A percentile compares a stretch with the other conserved stretches of the same genome.
Conservation (phyloP, 2,797 vertebrate genomes). For the Acanthurus lineatus region DNA sequence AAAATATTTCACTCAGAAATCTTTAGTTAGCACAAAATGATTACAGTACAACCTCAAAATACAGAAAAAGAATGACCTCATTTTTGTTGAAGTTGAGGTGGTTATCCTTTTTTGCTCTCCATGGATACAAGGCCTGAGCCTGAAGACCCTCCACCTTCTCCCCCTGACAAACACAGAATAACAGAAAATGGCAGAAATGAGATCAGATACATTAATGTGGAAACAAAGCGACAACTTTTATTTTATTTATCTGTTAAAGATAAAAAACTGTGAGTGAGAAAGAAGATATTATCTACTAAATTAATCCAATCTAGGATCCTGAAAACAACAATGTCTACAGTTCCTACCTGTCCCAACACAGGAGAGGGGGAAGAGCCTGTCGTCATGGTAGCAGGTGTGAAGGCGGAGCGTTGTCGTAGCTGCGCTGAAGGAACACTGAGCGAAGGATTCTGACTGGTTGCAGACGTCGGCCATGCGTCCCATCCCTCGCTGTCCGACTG, state of each 20-base stretch:
- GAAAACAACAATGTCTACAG: no score
- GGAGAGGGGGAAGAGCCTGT: conserved; percentile 96
- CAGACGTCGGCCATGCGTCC: conserved; percentile 95
- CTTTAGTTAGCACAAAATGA: not conserved
- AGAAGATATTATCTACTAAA: not conserved
- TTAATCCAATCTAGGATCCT: no score
- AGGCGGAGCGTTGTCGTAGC: conserved; percentile 94
- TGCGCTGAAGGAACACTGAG: conserved; percentile 94
- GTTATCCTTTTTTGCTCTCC: conserved; percentile 99
- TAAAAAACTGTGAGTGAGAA: no score
- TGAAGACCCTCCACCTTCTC: conserved; percentile 98
- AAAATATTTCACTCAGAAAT: not conserved
- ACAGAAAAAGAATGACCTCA: conserved; percentile 73
- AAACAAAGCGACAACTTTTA: not conserved
- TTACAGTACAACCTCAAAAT: not conserved
- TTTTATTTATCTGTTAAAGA: not conserved
- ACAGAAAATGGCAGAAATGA: not conserved
- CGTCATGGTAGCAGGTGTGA: conserved; percentile 95
- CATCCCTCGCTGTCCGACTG: conserved; percentile 94
- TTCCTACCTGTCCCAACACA: conserved; percentile 93
- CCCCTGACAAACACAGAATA: conserved; percentile 82
- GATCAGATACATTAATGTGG: not conserved
- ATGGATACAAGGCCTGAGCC: conserved; percentile 97
- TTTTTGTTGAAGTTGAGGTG: conserved; percentile 99
- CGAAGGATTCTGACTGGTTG: conserved; percentile 90